Evolutionary conservation across 2,888 invertebrate species (phyloP).

Genomic region (Rotaria socialis): DNA sequence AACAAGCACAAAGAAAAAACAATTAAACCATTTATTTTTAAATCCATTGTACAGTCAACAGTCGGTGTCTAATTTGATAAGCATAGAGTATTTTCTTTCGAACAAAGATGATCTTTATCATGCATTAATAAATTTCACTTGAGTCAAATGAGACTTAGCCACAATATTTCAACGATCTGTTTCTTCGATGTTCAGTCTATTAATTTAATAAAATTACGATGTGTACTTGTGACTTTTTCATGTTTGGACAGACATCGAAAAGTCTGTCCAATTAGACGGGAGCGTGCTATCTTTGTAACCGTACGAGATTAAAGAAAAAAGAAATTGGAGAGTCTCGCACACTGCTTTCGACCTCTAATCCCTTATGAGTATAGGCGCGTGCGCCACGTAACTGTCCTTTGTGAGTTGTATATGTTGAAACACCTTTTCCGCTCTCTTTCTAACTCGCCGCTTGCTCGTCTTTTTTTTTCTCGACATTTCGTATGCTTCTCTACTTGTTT

Average conservation of each 20-base stretch:
- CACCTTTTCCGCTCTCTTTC: slow-evolving; percentile 1
- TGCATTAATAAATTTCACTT: neutral
- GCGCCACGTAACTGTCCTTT: slow-evolving; percentile 2
- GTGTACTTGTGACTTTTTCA: neutral
- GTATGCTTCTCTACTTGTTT: neutral
- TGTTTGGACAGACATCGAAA: neutral
- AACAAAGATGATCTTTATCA: neutral
- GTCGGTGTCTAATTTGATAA: too few relatives aligned
- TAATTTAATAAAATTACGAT: neutral
- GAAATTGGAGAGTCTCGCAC: slow-evolving; percentile 7
- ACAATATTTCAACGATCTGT: neutral
- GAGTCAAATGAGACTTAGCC: neutral
- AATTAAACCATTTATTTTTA: too few relatives aligned
- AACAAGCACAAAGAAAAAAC: too few relatives aligned
- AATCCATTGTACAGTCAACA: too few relatives aligned
- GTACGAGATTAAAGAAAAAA: neutral
- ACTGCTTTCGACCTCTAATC: neutral
- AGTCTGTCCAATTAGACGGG: slow-evolving; percentile 4
- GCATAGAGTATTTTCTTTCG: neutral
- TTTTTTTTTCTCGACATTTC: neutral
- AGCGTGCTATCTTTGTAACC: neutral
- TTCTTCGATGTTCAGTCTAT: neutral
- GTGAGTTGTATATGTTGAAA: slow-evolving; percentile 16
- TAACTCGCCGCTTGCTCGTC: neutral
- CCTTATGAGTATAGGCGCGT: neutral